Evolutionary conservation across 1,140 invertebrate species (phyloP).

Genomic region (Ganaspis sp.): DNA sequence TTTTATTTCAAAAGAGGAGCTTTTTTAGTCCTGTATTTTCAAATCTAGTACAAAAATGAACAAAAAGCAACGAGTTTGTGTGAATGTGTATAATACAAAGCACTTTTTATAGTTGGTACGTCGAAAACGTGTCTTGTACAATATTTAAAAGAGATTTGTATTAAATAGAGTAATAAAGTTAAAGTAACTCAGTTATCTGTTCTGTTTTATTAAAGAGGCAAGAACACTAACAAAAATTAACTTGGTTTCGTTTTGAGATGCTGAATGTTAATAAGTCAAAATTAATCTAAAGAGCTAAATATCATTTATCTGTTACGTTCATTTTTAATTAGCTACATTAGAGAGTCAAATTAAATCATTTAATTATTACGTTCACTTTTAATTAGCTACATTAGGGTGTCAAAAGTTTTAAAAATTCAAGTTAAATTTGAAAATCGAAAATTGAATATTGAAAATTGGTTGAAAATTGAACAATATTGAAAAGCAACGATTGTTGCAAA

Average conservation of each 20-base stretch:
- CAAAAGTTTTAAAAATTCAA: no score
- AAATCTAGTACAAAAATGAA: neutral
- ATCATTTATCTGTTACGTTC: no score
- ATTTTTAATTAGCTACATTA: no score
- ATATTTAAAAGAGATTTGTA: constrained; percentile 16
- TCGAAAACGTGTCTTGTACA: constrained; percentile 2
- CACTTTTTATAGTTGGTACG: neutral
- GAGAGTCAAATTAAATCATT: no score
- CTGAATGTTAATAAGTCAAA: neutral
- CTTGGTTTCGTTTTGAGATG: neutral
- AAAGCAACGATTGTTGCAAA: no score
- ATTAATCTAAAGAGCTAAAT: no score
- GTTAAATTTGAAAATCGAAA: no score
- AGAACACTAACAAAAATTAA: constrained; percentile 11
- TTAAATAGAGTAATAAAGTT: constrained; percentile 20
- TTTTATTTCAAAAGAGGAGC: neutral
- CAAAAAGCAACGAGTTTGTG: neutral
- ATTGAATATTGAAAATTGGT: no score
- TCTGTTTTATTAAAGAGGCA: neutral
- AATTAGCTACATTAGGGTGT: no score
- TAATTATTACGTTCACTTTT: no score
- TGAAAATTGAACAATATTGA: no score
- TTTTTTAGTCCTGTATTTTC: neutral
- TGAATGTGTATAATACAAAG: neutral
- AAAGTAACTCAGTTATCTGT: constrained; percentile 15